Conservation (phyloP, 2,797 vertebrate species). For the Scleropages formosus region DNA sequence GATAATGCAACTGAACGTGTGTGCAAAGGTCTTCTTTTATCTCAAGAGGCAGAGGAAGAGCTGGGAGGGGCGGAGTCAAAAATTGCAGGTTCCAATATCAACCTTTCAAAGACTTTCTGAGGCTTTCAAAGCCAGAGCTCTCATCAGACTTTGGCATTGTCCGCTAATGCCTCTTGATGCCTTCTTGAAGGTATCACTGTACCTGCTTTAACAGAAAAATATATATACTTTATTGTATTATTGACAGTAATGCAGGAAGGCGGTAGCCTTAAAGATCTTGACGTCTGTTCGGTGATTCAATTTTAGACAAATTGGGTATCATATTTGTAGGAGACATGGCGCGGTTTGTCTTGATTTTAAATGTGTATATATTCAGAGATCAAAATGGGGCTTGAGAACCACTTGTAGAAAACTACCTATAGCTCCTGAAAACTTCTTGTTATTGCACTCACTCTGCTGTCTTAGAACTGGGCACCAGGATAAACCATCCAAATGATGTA, state of each 20-base stretch:
- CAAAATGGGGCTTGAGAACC: too few species aligned
- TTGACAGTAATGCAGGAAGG: conserved; percentile 13
- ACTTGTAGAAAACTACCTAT: too few species aligned
- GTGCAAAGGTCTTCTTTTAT: too few species aligned
- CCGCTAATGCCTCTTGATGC: conserved; percentile 19
- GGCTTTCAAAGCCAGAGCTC: neutral
- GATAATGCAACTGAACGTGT: too few species aligned
- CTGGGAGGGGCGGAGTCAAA: conserved; percentile 47
- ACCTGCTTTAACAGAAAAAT: conserved; percentile 1
- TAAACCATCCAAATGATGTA: too few species aligned
- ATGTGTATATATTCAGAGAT: neutral
- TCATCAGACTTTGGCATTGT: neutral
- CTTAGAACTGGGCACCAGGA: too few species aligned
- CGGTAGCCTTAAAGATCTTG: neutral
- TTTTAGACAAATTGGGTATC: conserved; percentile 2
- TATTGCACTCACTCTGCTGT: too few species aligned
- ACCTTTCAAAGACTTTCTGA: neutral
- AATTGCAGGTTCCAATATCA: conserved; percentile 47
- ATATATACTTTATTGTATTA: conserved; percentile 22
- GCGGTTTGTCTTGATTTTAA: neutral
- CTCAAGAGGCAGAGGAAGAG: conserved; percentile 33
- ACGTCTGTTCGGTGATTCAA: conserved; percentile 21
- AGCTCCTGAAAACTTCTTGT: too few species aligned
- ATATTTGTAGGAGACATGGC: neutral
- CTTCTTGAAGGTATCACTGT: conserved; percentile 13